Conservation (phyloP, 2,113 vertebrate species). For the Pseudorasbora parva region DNA sequence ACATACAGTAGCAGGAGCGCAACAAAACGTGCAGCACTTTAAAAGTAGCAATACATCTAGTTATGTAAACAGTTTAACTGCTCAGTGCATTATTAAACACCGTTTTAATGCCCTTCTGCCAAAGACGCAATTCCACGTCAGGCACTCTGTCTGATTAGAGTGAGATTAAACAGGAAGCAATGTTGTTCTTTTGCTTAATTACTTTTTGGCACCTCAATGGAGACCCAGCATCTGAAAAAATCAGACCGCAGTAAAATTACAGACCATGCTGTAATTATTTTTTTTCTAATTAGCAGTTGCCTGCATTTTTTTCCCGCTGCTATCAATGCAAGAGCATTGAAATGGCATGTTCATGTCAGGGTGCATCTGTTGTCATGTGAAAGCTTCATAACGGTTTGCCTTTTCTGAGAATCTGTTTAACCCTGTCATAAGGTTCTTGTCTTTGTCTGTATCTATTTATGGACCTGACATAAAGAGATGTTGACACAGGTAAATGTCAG, state of each 20-base stretch:
- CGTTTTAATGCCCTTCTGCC: neutral
- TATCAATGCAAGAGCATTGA: neutral
- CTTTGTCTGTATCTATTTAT: neutral
- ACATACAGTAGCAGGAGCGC: neutral
- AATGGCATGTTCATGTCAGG: neutral
- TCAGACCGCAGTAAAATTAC: neutral
- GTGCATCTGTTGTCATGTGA: neutral
- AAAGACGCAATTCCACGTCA: neutral
- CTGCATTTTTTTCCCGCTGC: neutral
- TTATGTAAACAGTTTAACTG: neutral
- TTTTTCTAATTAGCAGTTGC: neutral
- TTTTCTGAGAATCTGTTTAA: neutral
- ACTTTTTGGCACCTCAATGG: neutral
- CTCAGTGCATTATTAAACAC: neutral
- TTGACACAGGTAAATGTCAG: conserved; percentile 17
- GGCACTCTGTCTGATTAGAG: conserved; percentile 21
- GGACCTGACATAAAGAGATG: neutral
- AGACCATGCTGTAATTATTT: neutral
- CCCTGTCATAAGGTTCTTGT: neutral
- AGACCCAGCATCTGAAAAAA: neutral
- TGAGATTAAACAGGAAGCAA: conserved; percentile 14
- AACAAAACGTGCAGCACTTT: neutral
- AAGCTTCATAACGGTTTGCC: conserved; percentile 3
- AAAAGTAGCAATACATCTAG: neutral
- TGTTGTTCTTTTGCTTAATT: conserved; percentile 27